A percentile compares a stretch with the other conserved stretches of the same genome.
phyloP scores from a whole-genome alignment of 2,888 invertebrate genomes.

The Xanthostigma xanthostigma region DNA sequence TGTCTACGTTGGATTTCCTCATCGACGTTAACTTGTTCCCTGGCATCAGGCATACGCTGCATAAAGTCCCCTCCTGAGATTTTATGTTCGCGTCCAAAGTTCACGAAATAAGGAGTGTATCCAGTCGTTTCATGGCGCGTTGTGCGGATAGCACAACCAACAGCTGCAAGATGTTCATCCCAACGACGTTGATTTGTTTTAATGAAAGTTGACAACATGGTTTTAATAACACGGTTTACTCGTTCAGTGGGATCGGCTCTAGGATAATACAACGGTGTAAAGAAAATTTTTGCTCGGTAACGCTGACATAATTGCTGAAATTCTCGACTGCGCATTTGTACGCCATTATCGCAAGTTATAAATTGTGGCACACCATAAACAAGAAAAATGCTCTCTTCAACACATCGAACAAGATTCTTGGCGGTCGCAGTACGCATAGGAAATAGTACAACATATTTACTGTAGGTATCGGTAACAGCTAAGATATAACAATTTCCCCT shows the following conservation, averaged over 20 bases:
- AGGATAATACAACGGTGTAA: slow-evolving; percentile 12
- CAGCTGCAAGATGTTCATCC: too few relatives aligned
- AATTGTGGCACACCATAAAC: slow-evolving; percentile 12
- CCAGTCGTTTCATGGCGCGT: too few relatives aligned
- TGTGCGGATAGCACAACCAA: too few relatives aligned
- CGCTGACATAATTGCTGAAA: slow-evolving; percentile 7
- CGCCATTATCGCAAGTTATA: slow-evolving; percentile 15
- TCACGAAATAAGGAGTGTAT: too few relatives aligned
- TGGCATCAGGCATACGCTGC: slow-evolving; percentile 12
- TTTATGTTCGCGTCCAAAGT: slow-evolving; percentile 12
- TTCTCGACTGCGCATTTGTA: slow-evolving; percentile 10
- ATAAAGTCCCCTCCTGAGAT: slow-evolving; percentile 13
- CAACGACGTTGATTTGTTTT: too few relatives aligned
- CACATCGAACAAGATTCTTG: slow-evolving; percentile 2
- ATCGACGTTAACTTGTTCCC: not conserved
- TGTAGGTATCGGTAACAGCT: slow-evolving; percentile 14
- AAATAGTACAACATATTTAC: slow-evolving; percentile 9
- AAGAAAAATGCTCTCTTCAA: slow-evolving; percentile 11
- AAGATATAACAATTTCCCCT: slow-evolving; percentile 10
- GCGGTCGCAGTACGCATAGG: slow-evolving; percentile 12
- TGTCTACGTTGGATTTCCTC: too few relatives aligned
- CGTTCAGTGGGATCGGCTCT: slow-evolving; percentile 16
- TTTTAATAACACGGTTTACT: slow-evolving; percentile 13
- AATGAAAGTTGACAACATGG: too few relatives aligned
- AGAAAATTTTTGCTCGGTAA: slow-evolving; percentile 5